A percentile compares a stretch with the other conserved stretches of the same genome.
These are phyloP conservation scores for Ganaspis brasiliensis DNA, from an alignment of 2,888 invertebrate species.

Conservation along the genomic window DNA sequence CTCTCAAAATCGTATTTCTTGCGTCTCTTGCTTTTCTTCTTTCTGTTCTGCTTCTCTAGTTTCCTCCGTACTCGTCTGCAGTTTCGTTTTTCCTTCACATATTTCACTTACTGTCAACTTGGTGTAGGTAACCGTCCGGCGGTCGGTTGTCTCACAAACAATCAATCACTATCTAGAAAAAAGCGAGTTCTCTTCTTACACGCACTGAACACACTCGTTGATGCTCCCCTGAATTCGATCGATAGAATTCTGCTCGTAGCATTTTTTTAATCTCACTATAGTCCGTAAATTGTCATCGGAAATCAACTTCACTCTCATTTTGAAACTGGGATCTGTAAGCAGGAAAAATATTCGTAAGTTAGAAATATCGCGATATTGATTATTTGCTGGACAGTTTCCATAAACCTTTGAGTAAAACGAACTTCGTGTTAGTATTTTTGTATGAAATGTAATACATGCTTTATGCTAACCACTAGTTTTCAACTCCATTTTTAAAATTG, in stretches of 20 bases:
- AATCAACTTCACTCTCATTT: constrained; percentile 70
- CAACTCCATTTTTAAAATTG: constrained; percentile 25
- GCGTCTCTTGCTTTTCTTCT: constrained; percentile 19
- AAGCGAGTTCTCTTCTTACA: constrained; percentile 32
- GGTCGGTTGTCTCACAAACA: not conserved
- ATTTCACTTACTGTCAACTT: constrained; percentile 47
- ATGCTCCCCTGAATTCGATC: constrained; percentile 43
- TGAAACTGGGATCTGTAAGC: constrained; percentile 75
- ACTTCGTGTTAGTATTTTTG: constrained; percentile 7
- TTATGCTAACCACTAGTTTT: not conserved
- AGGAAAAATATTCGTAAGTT: constrained; percentile 61
- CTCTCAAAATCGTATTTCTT: constrained; percentile 5
- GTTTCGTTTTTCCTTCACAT: constrained; percentile 50
- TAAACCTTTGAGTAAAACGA: constrained; percentile 50
- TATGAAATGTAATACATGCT: constrained; percentile 10
- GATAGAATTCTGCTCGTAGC: constrained; percentile 46
- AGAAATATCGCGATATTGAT: constrained; percentile 43
- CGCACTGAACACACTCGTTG: constrained; percentile 32
- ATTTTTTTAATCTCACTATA: constrained; percentile 53
- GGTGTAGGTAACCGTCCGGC: not conserved
- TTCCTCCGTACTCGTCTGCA: not conserved
- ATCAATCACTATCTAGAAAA: constrained; percentile 30
- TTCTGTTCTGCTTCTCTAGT: not conserved
- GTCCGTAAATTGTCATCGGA: constrained; percentile 67
- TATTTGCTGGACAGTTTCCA: constrained; percentile 68